Conservation (phyloP, 2,113 vertebrate species). For the Rana temporaria region DNA sequence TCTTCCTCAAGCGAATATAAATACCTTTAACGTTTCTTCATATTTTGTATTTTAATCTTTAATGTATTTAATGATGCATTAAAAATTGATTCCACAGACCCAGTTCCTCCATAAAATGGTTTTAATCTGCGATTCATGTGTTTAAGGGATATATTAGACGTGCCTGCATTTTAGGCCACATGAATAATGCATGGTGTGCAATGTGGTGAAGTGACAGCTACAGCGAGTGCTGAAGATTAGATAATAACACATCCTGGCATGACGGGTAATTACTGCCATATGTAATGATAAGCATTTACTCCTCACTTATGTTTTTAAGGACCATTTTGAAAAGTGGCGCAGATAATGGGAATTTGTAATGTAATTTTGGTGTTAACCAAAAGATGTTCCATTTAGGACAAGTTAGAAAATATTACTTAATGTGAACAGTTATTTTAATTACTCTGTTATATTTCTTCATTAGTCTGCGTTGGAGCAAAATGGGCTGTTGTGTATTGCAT, state of each 20-base stretch:
- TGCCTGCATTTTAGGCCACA: constrained; percentile 31
- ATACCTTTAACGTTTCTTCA: too few relatives aligned
- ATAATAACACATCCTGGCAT: constrained; percentile 49
- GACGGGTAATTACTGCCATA: constrained; percentile 46
- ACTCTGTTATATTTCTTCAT: neutral
- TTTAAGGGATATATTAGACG: constrained; percentile 14
- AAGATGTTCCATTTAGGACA: neutral
- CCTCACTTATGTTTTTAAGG: constrained; percentile 29
- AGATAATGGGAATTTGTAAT: constrained; percentile 5
- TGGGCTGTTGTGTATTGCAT: too few relatives aligned
- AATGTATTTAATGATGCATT: too few relatives aligned
- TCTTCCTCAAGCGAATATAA: too few relatives aligned
- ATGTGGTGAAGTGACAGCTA: constrained; percentile 44
- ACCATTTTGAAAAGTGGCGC: constrained; percentile 30
- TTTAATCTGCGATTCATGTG: too few relatives aligned
- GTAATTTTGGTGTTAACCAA: neutral
- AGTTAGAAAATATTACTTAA: neutral
- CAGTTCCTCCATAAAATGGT: too few relatives aligned
- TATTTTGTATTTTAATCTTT: too few relatives aligned
- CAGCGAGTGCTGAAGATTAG: constrained; percentile 11
- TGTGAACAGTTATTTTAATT: neutral
- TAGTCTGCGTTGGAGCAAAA: too few relatives aligned
- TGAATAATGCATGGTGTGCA: constrained; percentile 46
- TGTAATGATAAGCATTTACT: constrained; percentile 36
- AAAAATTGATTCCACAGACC: too few relatives aligned